Conservation (phyloP, 2,797 vertebrate genomes). For the Tokudaia tokunoshimensis region DNA sequence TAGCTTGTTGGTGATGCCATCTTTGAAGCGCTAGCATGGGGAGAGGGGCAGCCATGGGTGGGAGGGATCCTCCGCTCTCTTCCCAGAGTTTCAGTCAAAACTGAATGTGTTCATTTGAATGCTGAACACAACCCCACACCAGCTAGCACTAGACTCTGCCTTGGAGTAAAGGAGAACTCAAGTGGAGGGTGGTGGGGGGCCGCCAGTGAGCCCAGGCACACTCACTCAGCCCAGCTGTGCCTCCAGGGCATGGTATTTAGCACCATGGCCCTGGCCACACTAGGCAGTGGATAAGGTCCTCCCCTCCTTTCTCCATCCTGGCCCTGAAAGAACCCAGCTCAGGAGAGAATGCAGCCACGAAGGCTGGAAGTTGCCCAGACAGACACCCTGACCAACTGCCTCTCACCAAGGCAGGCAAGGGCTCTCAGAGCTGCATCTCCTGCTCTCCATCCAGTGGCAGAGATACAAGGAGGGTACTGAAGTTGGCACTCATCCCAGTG, state of each 20-base stretch:
- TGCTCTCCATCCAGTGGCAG: background rate
- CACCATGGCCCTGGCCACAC: background rate
- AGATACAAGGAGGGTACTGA: background rate
- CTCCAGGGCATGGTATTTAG: background rate
- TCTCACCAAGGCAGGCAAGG: background rate
- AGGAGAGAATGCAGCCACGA: background rate
- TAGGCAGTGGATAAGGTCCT: background rate
- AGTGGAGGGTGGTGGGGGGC: background rate
- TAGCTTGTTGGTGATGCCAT: constrained; percentile 98
- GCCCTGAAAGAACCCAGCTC: background rate
- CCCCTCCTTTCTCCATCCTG: background rate
- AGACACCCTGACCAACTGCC: background rate
- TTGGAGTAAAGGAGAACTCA: background rate
- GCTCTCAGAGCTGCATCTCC: background rate
- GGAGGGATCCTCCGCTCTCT: background rate
- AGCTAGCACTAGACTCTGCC: background rate
- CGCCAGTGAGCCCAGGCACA: background rate
- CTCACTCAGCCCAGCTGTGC: background rate
- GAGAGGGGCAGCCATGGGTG: background rate
- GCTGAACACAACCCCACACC: background rate
- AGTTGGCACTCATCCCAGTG: constrained; percentile 5
- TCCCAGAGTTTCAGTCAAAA: background rate
- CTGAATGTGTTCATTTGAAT: background rate
- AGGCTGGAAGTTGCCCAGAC: background rate
- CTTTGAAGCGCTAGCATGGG: constrained; percentile 94